These are phyloP conservation scores for Choristoneura rosaceana DNA, from an alignment of 2,888 invertebrate species.

Conservation along the genomic window DNA sequence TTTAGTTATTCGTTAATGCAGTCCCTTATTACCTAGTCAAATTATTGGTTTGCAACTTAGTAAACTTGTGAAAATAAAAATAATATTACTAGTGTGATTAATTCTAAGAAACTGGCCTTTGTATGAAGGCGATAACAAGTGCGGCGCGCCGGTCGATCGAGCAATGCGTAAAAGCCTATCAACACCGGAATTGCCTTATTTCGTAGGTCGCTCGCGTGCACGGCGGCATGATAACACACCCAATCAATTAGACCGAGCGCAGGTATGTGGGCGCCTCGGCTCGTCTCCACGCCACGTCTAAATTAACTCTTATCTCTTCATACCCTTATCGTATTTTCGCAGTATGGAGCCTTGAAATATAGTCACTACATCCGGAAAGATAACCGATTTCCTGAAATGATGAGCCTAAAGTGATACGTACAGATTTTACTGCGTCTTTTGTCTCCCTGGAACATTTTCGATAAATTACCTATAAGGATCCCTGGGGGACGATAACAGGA, in stretches of 20 bases:
- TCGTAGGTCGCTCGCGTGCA: conserved; percentile 33
- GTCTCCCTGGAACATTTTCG: not conserved
- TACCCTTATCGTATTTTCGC: not conserved
- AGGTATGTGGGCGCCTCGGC: conserved; percentile 3
- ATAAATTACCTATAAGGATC: not conserved
- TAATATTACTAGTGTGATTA: not conserved
- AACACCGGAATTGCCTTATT: conserved; percentile 39
- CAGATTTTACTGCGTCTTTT: not conserved
- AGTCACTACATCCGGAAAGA: not conserved
- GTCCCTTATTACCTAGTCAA: too few species aligned
- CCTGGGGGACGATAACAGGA: not conserved
- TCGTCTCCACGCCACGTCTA: conserved; percentile 6
- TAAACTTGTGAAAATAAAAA: not conserved
- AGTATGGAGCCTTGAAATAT: conserved; percentile 1
- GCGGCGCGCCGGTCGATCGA: conserved; percentile 30
- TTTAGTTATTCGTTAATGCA: too few species aligned
- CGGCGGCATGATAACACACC: conserved; percentile 30
- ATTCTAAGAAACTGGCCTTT: not conserved
- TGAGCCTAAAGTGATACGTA: not conserved
- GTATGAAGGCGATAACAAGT: conserved; percentile 18
- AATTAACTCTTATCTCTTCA: conserved; percentile 11
- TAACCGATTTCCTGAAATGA: not conserved
- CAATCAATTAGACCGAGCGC: conserved; percentile 27
- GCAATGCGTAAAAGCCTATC: conserved; percentile 33
- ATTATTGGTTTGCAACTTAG: too few species aligned